Percentiles rank a stretch among this genome's conserved stretches.
Conservation (phyloP, 1,140 invertebrate genomes). For the Macrosteles quadrilineatus region DNA sequence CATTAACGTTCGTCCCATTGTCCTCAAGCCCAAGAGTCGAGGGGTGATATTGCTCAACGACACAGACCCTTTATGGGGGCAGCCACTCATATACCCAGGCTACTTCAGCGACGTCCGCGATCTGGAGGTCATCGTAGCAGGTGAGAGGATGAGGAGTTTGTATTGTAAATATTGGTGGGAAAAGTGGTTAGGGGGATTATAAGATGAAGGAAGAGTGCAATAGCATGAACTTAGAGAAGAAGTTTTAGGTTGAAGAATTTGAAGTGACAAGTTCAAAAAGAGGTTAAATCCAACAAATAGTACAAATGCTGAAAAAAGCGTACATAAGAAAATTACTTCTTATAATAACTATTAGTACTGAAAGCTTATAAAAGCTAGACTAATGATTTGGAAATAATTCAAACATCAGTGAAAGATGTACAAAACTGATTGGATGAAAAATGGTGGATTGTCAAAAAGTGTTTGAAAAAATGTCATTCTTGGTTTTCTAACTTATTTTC, state of each 20-base stretch:
- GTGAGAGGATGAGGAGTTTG: slow-evolving; percentile 13
- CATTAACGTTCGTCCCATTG: slow-evolving; percentile 48
- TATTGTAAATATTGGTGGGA: neutral
- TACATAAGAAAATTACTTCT: too few relatives aligned
- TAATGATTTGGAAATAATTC: too few relatives aligned
- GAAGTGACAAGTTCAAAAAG: neutral
- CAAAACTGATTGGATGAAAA: too few relatives aligned
- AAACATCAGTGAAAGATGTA: too few relatives aligned
- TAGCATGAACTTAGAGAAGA: neutral
- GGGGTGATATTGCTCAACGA: slow-evolving; percentile 53
- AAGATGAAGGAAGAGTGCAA: neutral
- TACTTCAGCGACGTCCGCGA: slow-evolving; percentile 47
- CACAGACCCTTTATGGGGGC: slow-evolving; percentile 56
- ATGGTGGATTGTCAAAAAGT: too few relatives aligned
- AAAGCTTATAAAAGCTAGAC: too few relatives aligned
- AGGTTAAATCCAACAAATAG: too few relatives aligned
- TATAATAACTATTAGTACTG: too few relatives aligned
- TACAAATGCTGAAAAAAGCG: too few relatives aligned
- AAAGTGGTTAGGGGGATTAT: neutral
- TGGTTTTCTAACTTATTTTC: too few relatives aligned
- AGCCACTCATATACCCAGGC: slow-evolving; percentile 62
- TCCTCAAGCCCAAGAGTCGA: slow-evolving; percentile 54
- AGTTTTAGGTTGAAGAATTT: neutral
- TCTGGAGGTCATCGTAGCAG: slow-evolving; percentile 39
- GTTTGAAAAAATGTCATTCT: too few relatives aligned